Base-by-base conservation (phyloP, 2,888 invertebrate genomes). In the Parapristionchus giblindavisi region DNA sequence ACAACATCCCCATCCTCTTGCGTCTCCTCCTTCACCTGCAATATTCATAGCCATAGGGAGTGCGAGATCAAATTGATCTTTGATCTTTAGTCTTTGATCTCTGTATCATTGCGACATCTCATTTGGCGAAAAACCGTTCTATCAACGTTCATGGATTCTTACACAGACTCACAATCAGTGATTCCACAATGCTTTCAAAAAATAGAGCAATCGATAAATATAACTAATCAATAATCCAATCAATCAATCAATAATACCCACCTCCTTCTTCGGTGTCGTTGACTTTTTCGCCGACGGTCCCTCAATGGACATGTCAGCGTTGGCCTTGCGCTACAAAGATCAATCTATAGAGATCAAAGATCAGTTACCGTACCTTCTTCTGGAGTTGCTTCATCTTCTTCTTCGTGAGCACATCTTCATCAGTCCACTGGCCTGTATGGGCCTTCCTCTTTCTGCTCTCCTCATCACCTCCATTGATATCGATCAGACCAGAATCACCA, bases 331-430 rank as follows among this genome's bases (percentile, higher is more conserved):
- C 63, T 65, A 43, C 29, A 63, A 40, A 40, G 2, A 1, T 27
- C 58, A 34, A 60, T 34, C 8, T 36, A 1, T 21, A n/a, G 56
- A 27, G 56, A 56, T 56, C 8, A 17, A n/a, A n/a, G n/a, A n/a
- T n/a, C n/a, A 3, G 11, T 5, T 3, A 17, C 24, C 71, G 48
- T 21, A 77, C 80, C 14, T 76, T 63, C 65, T 80, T 75, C 58
- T 77, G 51, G 71, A 77, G 77, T 40, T 78, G 56, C 36, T 81
- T 81, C 75, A 83, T 66, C 2, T 79, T 80, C 66, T 81, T 81
- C 74, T 81, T 83, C 24, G 82, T 79, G 65, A 81, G 61, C 11
- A 81, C 29, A 40, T 81, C 77, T 52, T 79, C 78, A 6, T 83
- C 82, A 3, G 74, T 65, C 56, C 40, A 56, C 24, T 65, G n/a